Percentiles rank a stretch among this genome's conserved stretches.
phyloP scores from a whole-genome alignment of 2,888 invertebrate genomes.

The Cancer borealis region DNA sequence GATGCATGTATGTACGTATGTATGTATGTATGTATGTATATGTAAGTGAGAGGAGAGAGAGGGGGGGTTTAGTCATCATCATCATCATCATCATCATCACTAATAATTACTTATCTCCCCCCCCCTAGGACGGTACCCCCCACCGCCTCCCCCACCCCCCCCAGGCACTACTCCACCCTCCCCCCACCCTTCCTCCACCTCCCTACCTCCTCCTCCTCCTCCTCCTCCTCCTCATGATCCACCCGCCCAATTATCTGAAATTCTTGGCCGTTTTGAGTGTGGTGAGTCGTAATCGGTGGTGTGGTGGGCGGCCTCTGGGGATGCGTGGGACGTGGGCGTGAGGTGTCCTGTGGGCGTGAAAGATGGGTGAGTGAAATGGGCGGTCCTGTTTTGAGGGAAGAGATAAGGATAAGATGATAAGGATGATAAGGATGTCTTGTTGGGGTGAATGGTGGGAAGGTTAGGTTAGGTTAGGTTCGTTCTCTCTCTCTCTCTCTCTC shows the following conservation, averaged over 20 bases:
- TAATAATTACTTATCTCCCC: not conserved
- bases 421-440: not conserved
- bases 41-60: too few relatives aligned
- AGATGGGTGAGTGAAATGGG: not conserved
- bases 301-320: constrained; percentile 84
- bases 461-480: too few relatives aligned
- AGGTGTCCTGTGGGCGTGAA: constrained; percentile 81
- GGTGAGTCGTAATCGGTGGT: constrained; percentile 85
- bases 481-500: too few relatives aligned
- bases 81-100: not conserved
- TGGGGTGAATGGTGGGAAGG: not conserved
- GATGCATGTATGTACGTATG: too few relatives aligned
- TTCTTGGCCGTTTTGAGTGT: constrained; percentile 90
- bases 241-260: constrained; percentile 90
- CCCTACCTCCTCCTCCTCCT: constrained; percentile 18
- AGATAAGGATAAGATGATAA: not conserved
- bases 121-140: not conserved
- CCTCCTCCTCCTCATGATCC: constrained; percentile 65
- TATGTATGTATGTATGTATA: too few relatives aligned
- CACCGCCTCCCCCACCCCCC: not conserved
- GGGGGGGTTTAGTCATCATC: too few relatives aligned
- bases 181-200: not conserved
- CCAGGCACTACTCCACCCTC: constrained; percentile 3
- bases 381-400: not conserved
- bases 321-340: constrained; percentile 91